Evolutionary conservation across 1,140 invertebrate genomes (phyloP).

Genomic region (Coptotermes formosanus): DNA sequence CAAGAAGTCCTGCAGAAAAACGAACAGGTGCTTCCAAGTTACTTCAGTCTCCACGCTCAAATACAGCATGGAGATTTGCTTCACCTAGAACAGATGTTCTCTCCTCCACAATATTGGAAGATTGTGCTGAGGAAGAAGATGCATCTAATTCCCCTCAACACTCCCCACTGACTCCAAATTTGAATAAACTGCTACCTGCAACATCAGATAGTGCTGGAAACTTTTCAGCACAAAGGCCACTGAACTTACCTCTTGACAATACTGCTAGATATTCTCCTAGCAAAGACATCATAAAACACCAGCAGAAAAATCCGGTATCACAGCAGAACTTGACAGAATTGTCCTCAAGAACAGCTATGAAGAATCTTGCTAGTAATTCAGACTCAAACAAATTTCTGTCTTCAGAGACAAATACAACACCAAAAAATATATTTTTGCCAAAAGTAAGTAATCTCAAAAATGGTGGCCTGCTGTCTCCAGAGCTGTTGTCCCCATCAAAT

Average conservation of each 20-base stretch:
- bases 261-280: not conserved
- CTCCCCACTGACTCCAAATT: not conserved
- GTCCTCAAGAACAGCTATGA: not conserved
- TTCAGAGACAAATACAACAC: not conserved
- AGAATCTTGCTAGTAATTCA: not conserved
- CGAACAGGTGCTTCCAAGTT: slow-evolving; percentile 61
- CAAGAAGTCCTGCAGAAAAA: slow-evolving; percentile 51
- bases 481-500: slow-evolving; percentile 32
- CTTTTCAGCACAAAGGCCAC: not conserved
- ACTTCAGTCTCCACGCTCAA: slow-evolving; percentile 64
- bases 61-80: slow-evolving; percentile 63
- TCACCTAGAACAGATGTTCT: slow-evolving; percentile 76
- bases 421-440: not conserved
- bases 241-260: slow-evolving; percentile 4
- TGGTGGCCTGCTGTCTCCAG: slow-evolving; percentile 3
- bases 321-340: not conserved
- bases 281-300: not conserved
- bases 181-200: not conserved
- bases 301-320: not conserved
- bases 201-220: not conserved
- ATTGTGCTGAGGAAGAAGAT: slow-evolving; percentile 66
- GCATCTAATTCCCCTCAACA: slow-evolving; percentile 30
- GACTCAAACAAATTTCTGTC: not conserved
- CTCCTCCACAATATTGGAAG: slow-evolving; percentile 82
- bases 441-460: not conserved